These are phyloP conservation scores for Nephrotoma appendiculata DNA, from an alignment of 2,888 invertebrate species.

Conservation along the genomic window DNA sequence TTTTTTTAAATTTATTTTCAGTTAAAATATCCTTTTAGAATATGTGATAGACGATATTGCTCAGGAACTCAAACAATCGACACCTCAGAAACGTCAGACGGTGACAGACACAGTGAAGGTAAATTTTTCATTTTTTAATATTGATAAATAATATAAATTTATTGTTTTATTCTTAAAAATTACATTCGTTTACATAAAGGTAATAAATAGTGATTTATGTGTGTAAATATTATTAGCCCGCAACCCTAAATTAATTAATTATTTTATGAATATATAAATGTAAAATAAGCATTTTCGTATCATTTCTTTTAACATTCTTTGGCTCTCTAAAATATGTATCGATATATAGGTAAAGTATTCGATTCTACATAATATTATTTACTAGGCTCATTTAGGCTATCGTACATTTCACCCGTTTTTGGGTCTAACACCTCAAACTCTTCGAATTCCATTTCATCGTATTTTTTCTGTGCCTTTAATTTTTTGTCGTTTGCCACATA, in stretches of 20 bases:
- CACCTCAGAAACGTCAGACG: background rate
- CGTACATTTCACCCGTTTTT: slow-evolving; percentile 32
- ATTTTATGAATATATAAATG: background rate
- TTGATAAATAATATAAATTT: background rate
- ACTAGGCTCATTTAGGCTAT: slow-evolving; percentile 35
- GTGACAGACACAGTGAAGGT: background rate
- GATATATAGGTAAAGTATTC: background rate
- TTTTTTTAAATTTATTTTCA: background rate
- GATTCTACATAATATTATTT: background rate
- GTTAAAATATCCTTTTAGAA: background rate
- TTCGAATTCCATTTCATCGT: slow-evolving; percentile 76
- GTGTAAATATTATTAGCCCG: background rate
- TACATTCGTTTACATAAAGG: background rate
- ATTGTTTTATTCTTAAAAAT: background rate
- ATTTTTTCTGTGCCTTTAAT: slow-evolving; percentile 46
- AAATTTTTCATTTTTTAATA: background rate
- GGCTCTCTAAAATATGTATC: background rate
- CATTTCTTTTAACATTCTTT: background rate
- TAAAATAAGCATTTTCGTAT: background rate
- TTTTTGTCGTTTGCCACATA: slow-evolving; percentile 46
- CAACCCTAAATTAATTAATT: background rate
- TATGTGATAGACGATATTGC: background rate
- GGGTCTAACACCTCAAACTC: slow-evolving; percentile 56
- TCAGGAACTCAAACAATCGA: background rate
- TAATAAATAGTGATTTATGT: background rate